phyloP scores from a whole-genome alignment of 2,113 vertebrate species.

The Grammomys surdaster region DNA sequence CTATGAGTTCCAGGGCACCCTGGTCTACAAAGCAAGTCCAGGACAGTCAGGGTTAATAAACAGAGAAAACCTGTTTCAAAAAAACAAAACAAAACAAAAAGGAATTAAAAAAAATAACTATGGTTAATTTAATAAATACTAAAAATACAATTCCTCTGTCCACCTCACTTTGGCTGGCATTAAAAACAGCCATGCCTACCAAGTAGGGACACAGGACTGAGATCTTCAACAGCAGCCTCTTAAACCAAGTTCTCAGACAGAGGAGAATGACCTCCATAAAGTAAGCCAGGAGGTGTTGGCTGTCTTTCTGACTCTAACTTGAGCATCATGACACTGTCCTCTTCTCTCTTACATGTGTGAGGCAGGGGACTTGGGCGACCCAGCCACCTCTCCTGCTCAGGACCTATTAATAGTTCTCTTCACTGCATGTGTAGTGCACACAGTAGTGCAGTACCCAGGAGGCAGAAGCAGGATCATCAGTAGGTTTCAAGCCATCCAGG shows the following conservation, averaged over 20 bases:
- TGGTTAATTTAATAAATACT: slow-evolving; percentile 3
- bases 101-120: background rate
- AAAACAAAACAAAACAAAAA: background rate
- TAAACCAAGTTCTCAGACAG: background rate
- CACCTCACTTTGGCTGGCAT: background rate
- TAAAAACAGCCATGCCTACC: background rate
- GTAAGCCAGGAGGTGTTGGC: background rate
- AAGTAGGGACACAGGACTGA: background rate
- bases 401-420: slow-evolving; percentile 20
- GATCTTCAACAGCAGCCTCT: background rate
- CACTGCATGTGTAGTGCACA: background rate
- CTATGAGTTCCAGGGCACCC: no score
- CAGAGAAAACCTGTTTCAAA: background rate
- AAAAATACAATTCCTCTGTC: slow-evolving; percentile 41
- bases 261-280: background rate
- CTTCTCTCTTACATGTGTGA: background rate
- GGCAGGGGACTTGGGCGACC: background rate
- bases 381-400: background rate
- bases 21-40: background rate
- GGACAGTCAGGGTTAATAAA: background rate
- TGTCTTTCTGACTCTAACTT: slow-evolving; percentile 1
- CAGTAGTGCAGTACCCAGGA: background rate
- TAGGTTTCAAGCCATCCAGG: background rate
- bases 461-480: background rate
- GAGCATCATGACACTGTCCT: background rate